Conservation (phyloP, 2,888 invertebrate genomes). For the Amaurobius ferox region DNA sequence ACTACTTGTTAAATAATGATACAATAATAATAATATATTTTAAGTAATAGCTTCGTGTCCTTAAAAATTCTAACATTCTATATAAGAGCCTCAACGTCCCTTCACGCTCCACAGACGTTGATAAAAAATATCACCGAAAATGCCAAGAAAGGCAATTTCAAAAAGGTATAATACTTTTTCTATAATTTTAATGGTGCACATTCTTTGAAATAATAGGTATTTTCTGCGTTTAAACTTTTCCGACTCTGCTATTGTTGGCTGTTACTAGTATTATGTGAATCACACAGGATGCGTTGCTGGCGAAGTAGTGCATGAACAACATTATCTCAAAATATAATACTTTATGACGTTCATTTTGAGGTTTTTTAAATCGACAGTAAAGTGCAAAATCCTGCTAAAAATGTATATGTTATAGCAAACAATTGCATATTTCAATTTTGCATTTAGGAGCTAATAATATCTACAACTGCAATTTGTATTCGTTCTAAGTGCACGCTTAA, state of each 20-base stretch:
- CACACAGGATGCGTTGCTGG: neutral
- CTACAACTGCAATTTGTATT: too few relatives aligned
- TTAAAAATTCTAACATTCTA: too few relatives aligned
- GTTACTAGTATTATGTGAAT: neutral
- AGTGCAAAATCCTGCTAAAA: neutral
- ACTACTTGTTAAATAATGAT: too few relatives aligned
- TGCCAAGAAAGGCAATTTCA: too few relatives aligned
- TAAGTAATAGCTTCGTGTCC: too few relatives aligned
- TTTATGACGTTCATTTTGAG: neutral
- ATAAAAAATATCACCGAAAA: neutral
- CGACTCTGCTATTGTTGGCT: neutral
- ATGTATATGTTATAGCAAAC: too few relatives aligned
- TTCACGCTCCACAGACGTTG: neutral
- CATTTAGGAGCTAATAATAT: too few relatives aligned
- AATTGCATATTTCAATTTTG: too few relatives aligned
- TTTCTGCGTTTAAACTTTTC: neutral
- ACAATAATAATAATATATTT: too few relatives aligned
- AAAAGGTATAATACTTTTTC: too few relatives aligned
- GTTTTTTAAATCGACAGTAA: neutral
- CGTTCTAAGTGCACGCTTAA: too few relatives aligned
- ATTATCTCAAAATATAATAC: neutral
- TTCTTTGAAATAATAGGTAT: neutral
- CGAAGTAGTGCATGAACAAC: neutral
- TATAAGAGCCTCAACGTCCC: too few relatives aligned
- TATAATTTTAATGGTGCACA: neutral